These are phyloP conservation scores for Daubentonia madagascariensis DNA, from an alignment of 2,113 vertebrate species.

Conservation along the genomic window DNA sequence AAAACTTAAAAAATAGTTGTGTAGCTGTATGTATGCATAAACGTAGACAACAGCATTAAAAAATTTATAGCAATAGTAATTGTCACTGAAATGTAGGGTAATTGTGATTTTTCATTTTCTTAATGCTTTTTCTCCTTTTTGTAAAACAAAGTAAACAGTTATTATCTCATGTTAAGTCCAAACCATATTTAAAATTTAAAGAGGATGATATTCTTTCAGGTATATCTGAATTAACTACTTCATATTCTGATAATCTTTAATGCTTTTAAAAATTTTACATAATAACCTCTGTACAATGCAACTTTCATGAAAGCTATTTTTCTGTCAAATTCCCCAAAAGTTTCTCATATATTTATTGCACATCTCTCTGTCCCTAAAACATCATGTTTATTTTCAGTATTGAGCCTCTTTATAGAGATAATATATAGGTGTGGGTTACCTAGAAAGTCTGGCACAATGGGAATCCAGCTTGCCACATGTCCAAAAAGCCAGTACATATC, in stretches of 20 bases:
- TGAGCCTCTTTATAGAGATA: background rate
- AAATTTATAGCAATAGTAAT: background rate
- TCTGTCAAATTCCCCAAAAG: background rate
- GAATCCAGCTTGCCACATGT: background rate
- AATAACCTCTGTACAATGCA: background rate
- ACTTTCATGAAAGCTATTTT: background rate
- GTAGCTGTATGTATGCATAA: background rate
- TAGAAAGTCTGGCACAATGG: background rate
- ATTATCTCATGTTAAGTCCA: background rate
- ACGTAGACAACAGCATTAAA: background rate
- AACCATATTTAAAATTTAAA: conserved; percentile 9
- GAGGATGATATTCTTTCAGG: background rate
- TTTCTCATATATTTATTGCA: background rate
- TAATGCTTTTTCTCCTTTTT: background rate
- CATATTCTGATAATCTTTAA: background rate
- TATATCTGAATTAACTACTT: background rate
- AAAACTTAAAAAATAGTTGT: background rate
- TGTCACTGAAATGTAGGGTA: background rate
- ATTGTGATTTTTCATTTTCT: background rate
- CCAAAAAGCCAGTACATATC: background rate
- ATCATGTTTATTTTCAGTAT: background rate
- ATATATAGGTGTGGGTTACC: background rate
- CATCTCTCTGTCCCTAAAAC: background rate
- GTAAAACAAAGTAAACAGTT: background rate
- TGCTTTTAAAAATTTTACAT: background rate